Base-by-base conservation (phyloP, 2,888 invertebrate genomes). In the Tenthredo distinguenda region DNA sequence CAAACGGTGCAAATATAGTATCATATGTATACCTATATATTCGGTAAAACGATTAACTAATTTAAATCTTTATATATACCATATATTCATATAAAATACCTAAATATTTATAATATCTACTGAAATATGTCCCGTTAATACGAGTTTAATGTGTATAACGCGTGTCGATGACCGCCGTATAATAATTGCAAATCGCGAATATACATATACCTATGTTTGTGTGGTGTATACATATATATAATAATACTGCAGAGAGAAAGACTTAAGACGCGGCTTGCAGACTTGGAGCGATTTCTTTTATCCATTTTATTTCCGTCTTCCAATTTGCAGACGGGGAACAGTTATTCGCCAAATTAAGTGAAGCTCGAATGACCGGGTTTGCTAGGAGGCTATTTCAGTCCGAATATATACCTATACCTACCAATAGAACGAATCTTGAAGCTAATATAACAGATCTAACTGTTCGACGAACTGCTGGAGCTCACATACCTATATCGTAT, bases 311-410 rank as follows among this genome's bases (percentile, higher is more conserved):
- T 62, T 62, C 62, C 62, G 62, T 21, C 26, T 62, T 62, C 12
- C 62, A 62, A 62, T 62, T 62, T 62, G 2, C 7, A 62, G 26
- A 62, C 26, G 21, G 21, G 62, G 62, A 62, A 62, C 62, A 62
- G 62, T 62, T 62, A 26, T 62, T 12, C 62, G 26, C 26, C 62
- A 62, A 62, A 62, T 62, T 62, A 62, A 62, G 26, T 62, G 62
- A 62, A 62, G 62, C 62, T 26, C 62, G 62, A 62, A 62, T 62
- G 62, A 62, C 26, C 62, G 26, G 62, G 62, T 62, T 62, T 62
- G 21, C 62, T 21, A 12, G 4, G 26, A 62, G 62, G 62, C 26
- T 26, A 62, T 62, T 62, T 62, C 62, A 62, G 26, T 62, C 62
- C 12, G 5, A 9, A 62, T 62, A 62, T 50, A 50, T 50, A 62